These are phyloP conservation scores for Lycorma delicatula DNA, from an alignment of 1,140 invertebrate species.

Conservation along the genomic window DNA sequence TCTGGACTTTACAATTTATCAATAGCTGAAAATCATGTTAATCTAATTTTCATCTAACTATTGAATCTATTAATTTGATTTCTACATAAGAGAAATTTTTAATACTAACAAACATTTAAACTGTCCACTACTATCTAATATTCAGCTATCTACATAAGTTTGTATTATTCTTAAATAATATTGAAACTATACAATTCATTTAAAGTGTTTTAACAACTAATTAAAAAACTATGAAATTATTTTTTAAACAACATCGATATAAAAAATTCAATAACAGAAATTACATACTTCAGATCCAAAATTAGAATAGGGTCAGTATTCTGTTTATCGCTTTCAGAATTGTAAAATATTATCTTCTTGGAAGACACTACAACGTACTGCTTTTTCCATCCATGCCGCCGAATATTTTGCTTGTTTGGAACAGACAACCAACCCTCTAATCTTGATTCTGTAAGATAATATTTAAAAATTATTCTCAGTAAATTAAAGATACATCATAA, in stretches of 20 bases:
- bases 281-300: constrained; percentile 80
- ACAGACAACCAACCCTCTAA: constrained; percentile 94
- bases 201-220: too few relatives aligned
- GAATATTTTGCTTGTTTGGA: constrained; percentile 91
- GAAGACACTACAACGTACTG: constrained; percentile 96
- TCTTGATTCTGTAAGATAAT: constrained; percentile 52
- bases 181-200: too few relatives aligned
- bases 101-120: not conserved
- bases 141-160: not conserved
- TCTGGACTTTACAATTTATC: too few relatives aligned
- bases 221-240: not conserved
- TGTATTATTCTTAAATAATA: too few relatives aligned
- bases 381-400: constrained; percentile 91
- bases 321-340: constrained; percentile 87
- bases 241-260: not conserved
- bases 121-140: not conserved
- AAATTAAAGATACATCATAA: too few relatives aligned
- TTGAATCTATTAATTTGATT: too few relatives aligned
- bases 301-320: constrained; percentile 92
- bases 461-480: too few relatives aligned
- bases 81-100: too few relatives aligned
- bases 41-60: too few relatives aligned
- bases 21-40: too few relatives aligned
- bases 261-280: not conserved
- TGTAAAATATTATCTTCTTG: constrained; percentile 96